phyloP scores from a whole-genome alignment of 2,888 invertebrate species.

The Leptodirus hochenwartii region DNA sequence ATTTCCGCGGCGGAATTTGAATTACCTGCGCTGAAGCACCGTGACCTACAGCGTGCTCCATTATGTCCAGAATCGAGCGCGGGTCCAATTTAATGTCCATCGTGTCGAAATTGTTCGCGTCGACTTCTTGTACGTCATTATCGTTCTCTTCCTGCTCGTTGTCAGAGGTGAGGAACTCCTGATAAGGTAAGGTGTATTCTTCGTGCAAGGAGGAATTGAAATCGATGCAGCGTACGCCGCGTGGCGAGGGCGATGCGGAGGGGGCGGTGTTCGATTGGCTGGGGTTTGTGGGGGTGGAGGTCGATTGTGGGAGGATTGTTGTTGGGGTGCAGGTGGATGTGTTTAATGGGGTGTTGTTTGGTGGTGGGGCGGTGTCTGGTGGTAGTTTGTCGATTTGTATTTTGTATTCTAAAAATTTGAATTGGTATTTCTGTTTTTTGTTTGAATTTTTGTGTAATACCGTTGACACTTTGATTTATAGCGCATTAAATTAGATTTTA shows the following conservation, averaged over 20 bases:
- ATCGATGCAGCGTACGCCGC: conserved; percentile 21
- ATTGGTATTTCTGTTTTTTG: no score
- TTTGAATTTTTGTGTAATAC: no score
- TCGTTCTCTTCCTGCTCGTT: conserved; percentile 23
- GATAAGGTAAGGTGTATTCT: conserved; percentile 30
- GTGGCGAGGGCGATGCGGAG: conserved; percentile 6
- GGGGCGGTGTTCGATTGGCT: conserved; percentile 13
- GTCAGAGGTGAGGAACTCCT: conserved; percentile 21
- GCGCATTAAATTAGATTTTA: no score
- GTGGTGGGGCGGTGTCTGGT: no score
- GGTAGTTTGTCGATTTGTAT: no score
- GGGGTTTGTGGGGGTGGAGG: conserved; percentile 7
- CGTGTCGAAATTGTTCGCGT: conserved; percentile 20
- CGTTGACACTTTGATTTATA: no score
- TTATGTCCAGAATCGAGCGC: conserved; percentile 19
- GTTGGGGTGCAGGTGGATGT: conserved; percentile 2
- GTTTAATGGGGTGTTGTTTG: conserved; percentile 4
- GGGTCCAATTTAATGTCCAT: conserved; percentile 21
- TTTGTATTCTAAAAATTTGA: no score
- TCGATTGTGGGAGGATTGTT: conserved; percentile 5
- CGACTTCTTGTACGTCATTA: conserved; percentile 19
- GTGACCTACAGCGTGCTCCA: no score
- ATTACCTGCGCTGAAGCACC: no score
- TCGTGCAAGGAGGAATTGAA: conserved; percentile 33
- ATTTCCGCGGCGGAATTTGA: no score